phyloP scores from a whole-genome alignment of 2,888 invertebrate species.

The Mimas tiliae region DNA sequence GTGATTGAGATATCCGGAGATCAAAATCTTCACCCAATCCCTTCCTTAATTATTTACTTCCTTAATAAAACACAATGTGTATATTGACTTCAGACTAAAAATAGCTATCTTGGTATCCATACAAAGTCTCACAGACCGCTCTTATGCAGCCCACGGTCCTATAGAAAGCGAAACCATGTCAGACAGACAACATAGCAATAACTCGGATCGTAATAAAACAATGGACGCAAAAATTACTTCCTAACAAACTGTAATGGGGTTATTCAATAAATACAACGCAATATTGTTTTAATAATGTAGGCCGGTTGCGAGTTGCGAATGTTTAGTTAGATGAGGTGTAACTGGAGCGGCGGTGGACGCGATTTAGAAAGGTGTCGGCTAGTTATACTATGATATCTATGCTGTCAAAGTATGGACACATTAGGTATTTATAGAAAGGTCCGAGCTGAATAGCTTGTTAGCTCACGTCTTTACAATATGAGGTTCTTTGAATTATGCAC shows the following conservation, averaged over 20 bases:
- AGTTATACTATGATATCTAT: slow-evolving; percentile 36
- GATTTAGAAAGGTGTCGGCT: slow-evolving; percentile 50
- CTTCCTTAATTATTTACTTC: too few relatives aligned
- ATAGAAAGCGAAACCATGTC: background rate
- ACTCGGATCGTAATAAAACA: slow-evolving; percentile 5
- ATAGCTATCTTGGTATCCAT: background rate
- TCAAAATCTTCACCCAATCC: too few relatives aligned
- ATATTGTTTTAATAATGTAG: slow-evolving; percentile 46
- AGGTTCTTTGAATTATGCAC: too few relatives aligned
- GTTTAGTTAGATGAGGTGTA: slow-evolving; percentile 50
- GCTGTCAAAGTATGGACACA: slow-evolving; percentile 13
- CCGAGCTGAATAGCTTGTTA: background rate
- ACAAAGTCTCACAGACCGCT: background rate
- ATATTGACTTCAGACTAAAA: background rate
- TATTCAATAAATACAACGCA: slow-evolving; percentile 32
- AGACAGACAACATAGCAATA: background rate
- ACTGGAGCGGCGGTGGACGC: slow-evolving; percentile 43
- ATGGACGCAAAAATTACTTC: slow-evolving; percentile 23
- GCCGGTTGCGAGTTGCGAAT: slow-evolving; percentile 42
- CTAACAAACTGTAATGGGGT: slow-evolving; percentile 24
- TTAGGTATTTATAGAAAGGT: slow-evolving; percentile 1
- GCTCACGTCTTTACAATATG: background rate
- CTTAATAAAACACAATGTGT: background rate
- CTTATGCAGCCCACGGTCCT: background rate
- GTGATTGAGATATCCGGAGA: too few relatives aligned